Percentiles rank a stretch among this genome's conserved stretches.
Evolutionary conservation across 2,888 invertebrate genomes (phyloP).

Genomic region (Pogonocherus hispidulus): DNA sequence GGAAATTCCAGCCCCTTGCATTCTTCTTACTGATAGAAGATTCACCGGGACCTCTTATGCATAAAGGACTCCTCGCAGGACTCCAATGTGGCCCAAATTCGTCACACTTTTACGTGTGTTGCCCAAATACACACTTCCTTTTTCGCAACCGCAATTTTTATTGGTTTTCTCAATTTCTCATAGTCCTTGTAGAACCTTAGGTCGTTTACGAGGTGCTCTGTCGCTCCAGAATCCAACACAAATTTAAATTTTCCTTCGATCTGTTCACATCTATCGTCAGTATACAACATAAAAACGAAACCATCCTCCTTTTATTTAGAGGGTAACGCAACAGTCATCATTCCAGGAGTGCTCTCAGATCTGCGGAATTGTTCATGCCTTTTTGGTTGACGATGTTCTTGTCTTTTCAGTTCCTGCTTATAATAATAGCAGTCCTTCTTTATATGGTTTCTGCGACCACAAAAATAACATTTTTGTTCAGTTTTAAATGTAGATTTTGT

Average conservation of each 20-base stretch:
- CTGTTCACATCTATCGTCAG: slow-evolving; percentile 1
- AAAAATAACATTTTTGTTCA: slow-evolving; percentile 55
- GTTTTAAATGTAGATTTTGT: slow-evolving; percentile 38
- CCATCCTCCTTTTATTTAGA: slow-evolving; percentile 6
- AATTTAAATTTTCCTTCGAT: slow-evolving; percentile 21
- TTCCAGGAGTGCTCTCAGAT: slow-evolving; percentile 2
- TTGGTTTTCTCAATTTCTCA: slow-evolving; percentile 28
- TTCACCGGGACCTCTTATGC: slow-evolving; percentile 9
- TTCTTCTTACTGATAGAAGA: slow-evolving; percentile 33
- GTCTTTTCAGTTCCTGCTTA: slow-evolving; percentile 36
- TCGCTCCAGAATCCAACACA: slow-evolving; percentile 12
- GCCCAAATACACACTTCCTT: slow-evolving; percentile 22
- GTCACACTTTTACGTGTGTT: slow-evolving; percentile 15
- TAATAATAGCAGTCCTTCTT: slow-evolving; percentile 56
- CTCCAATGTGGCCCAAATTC: slow-evolving; percentile 30
- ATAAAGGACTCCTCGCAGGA: slow-evolving; percentile 4
- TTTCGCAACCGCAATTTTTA: slow-evolving; percentile 38
- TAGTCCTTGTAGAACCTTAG: neutral
- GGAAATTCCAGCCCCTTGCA: slow-evolving; percentile 51
- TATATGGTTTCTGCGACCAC: slow-evolving; percentile 56
- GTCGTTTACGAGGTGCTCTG: slow-evolving; percentile 12
- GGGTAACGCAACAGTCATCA: slow-evolving; percentile 3
- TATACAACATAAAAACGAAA: slow-evolving; percentile 9
- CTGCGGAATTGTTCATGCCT: neutral
- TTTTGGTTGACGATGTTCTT: slow-evolving; percentile 9